Percentiles rank a stretch among this genome's conserved stretches.
phyloP scores from a whole-genome alignment of 2,113 vertebrate species.

The Xenus cinereus region DNA sequence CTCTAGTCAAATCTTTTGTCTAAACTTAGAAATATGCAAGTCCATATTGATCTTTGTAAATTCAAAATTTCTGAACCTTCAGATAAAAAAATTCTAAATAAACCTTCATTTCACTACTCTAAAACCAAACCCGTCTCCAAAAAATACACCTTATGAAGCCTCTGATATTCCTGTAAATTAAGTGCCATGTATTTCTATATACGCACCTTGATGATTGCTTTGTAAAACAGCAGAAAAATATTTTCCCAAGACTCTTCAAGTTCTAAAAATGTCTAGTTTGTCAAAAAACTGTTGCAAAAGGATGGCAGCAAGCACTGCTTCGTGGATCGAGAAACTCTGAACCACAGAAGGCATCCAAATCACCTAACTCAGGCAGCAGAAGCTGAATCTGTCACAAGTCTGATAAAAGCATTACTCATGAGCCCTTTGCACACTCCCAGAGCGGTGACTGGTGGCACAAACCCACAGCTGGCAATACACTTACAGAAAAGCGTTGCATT shows the following conservation, averaged over 20 bases:
- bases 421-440: neutral
- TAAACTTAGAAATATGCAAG: neutral
- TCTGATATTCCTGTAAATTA: neutral
- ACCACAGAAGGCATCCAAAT: neutral
- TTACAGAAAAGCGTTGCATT: neutral
- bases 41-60: neutral
- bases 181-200: rapidly evolving
- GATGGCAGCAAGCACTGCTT: neutral
- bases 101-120: neutral
- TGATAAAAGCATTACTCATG: neutral
- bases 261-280: neutral
- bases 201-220: neutral
- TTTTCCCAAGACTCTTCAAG: neutral
- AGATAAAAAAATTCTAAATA: neutral
- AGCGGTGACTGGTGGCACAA: neutral
- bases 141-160: rapidly evolving
- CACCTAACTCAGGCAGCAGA: neutral
- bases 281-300: neutral
- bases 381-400: neutral
- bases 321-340: neutral
- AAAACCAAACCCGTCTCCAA: neutral
- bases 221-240: neutral
- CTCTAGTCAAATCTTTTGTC: neutral
- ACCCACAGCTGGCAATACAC: neutral
- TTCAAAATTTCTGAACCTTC: neutral